Percentiles rank a stretch among this genome's conserved stretches.
Conservation (phyloP, 1,140 invertebrate genomes). For the Solenopsis fugax region DNA sequence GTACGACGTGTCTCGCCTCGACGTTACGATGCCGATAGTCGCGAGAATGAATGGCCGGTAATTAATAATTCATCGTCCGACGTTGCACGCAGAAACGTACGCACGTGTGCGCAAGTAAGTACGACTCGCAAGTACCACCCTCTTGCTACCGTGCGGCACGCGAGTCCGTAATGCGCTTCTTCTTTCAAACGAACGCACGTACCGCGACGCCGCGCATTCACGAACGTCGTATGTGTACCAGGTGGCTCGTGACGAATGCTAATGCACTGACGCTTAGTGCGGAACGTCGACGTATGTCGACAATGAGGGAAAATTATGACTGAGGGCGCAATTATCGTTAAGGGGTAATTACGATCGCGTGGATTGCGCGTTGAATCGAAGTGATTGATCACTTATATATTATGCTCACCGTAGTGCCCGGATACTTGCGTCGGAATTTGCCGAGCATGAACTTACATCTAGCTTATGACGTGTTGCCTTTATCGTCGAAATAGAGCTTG, state of each 20-base stretch:
- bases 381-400: conserved; percentile 38
- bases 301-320: conserved; percentile 49
- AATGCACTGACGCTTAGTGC: conserved; percentile 55
- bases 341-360: conserved; percentile 24
- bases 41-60: conserved; percentile 65
- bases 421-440: not conserved
- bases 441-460: conserved; percentile 8
- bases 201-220: conserved; percentile 27
- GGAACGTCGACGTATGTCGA: conserved; percentile 2
- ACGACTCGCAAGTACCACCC: conserved; percentile 1
- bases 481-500: not conserved
- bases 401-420: not conserved
- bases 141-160: conserved; percentile 39
- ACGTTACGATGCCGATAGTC: not conserved
- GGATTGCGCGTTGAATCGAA: conserved; percentile 35
- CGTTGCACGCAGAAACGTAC: conserved; percentile 43
- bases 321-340: conserved; percentile 41
- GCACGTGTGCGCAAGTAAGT: conserved; percentile 37
- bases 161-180: conserved; percentile 61
- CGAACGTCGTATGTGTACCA: conserved; percentile 52
- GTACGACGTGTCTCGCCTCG: not conserved
- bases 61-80: conserved; percentile 74
- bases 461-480: too few relatives aligned
- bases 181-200: conserved; percentile 15
- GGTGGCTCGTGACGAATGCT: conserved; percentile 64